These are phyloP conservation scores for Lepidurus couesii DNA, from an alignment of 1,140 invertebrate species.

Conservation along the genomic window DNA sequence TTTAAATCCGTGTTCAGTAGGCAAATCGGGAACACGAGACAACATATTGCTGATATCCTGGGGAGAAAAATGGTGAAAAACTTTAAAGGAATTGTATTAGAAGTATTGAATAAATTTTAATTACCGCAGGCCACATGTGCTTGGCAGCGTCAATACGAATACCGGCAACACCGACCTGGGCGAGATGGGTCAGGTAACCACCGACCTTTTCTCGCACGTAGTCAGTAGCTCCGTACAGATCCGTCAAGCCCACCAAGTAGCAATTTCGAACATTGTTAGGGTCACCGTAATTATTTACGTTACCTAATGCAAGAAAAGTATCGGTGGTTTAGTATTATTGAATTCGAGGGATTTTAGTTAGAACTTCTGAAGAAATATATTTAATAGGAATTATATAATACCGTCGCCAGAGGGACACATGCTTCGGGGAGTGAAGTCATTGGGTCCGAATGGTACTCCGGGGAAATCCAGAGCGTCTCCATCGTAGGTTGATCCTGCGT, in stretches of 20 bases:
- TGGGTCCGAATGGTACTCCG: conserved; percentile 48
- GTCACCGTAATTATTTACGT: conserved; percentile 34
- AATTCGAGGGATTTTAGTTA: neutral
- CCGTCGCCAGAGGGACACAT: conserved; percentile 42
- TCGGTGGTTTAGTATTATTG: neutral
- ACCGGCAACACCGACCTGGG: conserved; percentile 73
- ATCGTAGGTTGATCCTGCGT: conserved; percentile 52
- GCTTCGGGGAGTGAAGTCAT: conserved; percentile 43
- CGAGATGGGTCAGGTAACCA: conserved; percentile 62
- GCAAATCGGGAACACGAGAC: conserved; percentile 42
- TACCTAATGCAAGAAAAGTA: conserved; percentile 45
- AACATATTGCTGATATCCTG: conserved; percentile 45
- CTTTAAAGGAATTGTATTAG: neutral
- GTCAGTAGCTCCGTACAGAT: conserved; percentile 60
- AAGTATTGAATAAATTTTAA: neutral
- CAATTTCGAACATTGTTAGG: conserved; percentile 55
- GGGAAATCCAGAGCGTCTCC: conserved; percentile 43
- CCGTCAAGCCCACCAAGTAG: conserved; percentile 62
- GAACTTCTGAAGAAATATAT: neutral
- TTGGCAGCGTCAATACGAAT: conserved; percentile 49
- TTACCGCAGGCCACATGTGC: conserved; percentile 55
- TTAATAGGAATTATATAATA: neutral
- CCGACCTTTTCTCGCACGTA: conserved; percentile 62
- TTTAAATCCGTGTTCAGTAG: conserved; percentile 42
- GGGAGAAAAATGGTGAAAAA: conserved; percentile 38